Percentiles rank a stretch among this genome's conserved stretches.
These are phyloP conservation scores for Nyleta sp. DNA, from an alignment of 2,888 invertebrate genomes.

Conservation along the genomic window DNA sequence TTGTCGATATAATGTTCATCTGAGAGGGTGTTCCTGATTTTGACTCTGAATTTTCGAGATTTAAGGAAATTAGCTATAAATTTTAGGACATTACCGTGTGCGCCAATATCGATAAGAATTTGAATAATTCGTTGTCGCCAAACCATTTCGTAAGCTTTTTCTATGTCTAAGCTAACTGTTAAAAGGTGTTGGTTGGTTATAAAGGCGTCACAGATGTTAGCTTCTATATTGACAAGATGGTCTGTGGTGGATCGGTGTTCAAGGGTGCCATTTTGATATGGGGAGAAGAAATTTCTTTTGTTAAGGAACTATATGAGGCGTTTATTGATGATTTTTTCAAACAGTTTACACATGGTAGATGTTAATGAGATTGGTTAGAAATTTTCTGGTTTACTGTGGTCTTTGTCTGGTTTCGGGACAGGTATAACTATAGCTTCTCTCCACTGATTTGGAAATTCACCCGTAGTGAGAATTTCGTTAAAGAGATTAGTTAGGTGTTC, in stretches of 20 bases:
- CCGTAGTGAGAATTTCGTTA: slow-evolving; percentile 27
- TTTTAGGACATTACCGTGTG: slow-evolving; percentile 23
- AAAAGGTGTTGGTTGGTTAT: slow-evolving; percentile 46
- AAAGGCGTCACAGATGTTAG: slow-evolving; percentile 53
- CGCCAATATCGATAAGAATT: slow-evolving; percentile 33
- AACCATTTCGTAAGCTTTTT: slow-evolving; percentile 66
- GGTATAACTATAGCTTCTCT: slow-evolving; percentile 26
- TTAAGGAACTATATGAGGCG: slow-evolving; percentile 32
- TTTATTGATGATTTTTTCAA: slow-evolving; percentile 53
- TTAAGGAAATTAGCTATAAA: slow-evolving; percentile 61
- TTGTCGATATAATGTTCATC: slow-evolving; percentile 30
- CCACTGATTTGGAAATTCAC: slow-evolving; percentile 18
- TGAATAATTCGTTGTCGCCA: slow-evolving; percentile 53
- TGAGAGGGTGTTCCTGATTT: slow-evolving; percentile 25
- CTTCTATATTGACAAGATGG: slow-evolving; percentile 54
- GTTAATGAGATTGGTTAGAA: slow-evolving; percentile 50
- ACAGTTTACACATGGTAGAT: slow-evolving; percentile 43
- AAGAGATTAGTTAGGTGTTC: slow-evolving; percentile 10
- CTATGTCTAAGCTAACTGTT: slow-evolving; percentile 26
- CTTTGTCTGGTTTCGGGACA: slow-evolving; percentile 39
- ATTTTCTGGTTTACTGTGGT: slow-evolving; percentile 16
- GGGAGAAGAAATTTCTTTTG: slow-evolving; percentile 22
- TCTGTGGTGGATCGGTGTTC: slow-evolving; percentile 29
- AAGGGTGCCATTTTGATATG: slow-evolving; percentile 34
- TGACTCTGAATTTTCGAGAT: slow-evolving; percentile 32